Evolutionary conservation across 1,140 invertebrate species (phyloP).

Genomic region (Leptestheria dahalacensis): DNA sequence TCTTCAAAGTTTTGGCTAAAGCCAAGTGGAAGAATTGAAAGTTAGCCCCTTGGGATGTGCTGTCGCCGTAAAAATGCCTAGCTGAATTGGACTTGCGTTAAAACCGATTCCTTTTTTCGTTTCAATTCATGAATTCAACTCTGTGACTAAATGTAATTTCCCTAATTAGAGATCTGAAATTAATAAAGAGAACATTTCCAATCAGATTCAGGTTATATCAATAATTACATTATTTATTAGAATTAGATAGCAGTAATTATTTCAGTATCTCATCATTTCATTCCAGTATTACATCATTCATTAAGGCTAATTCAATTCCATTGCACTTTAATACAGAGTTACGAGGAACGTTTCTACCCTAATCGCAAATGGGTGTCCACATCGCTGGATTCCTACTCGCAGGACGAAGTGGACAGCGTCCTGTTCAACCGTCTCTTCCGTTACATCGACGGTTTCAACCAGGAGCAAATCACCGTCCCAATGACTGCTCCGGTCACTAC

Average conservation of each 20-base stretch:
- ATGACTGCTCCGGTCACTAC: constrained; percentile 29
- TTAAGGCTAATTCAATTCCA: background rate
- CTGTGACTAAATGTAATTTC: too few species aligned
- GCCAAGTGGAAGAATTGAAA: too few species aligned
- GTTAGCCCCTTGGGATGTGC: too few species aligned
- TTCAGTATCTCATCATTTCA: background rate
- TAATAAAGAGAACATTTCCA: too few species aligned
- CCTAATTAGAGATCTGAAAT: too few species aligned
- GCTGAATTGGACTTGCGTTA: too few species aligned
- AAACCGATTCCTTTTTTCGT: too few species aligned
- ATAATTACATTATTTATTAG: too few species aligned
- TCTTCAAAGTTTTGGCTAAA: too few species aligned
- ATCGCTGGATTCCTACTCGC: background rate
- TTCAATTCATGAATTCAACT: too few species aligned
- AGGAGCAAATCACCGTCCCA: constrained; percentile 22
- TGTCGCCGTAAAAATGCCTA: too few species aligned
- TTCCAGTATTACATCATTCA: background rate
- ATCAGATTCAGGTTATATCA: too few species aligned
- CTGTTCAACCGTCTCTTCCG: constrained; percentile 2
- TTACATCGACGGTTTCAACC: background rate
- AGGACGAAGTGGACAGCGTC: background rate
- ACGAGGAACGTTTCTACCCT: background rate
- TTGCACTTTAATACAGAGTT: background rate
- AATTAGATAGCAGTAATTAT: background rate
- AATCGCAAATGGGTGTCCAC: background rate